Conservation (phyloP, 1,140 invertebrate species). For the Drosophila insularis region DNA sequence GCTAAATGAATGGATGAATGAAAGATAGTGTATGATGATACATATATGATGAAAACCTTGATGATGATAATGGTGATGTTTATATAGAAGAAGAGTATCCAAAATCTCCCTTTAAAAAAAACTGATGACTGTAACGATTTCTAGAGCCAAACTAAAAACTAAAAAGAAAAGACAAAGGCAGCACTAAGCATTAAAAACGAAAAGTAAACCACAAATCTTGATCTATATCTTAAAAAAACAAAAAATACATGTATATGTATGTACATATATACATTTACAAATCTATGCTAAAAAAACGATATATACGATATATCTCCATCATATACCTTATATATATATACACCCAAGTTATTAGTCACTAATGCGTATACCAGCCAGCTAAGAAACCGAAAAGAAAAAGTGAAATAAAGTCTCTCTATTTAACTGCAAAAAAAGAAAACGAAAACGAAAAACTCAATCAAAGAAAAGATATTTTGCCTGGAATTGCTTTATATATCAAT, state of each 20-base stretch:
- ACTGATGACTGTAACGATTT: conserved; percentile 28
- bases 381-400: conserved; percentile 47
- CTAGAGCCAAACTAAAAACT: not conserved
- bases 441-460: conserved; percentile 16
- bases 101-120: conserved; percentile 23
- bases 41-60: not conserved
- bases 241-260: conserved; percentile 26
- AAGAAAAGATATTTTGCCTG: conserved; percentile 34
- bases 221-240: not conserved
- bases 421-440: conserved; percentile 66
- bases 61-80: conserved; percentile 14
- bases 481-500: conserved; percentile 46
- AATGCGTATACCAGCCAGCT: conserved; percentile 39
- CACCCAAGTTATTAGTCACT: conserved; percentile 56
- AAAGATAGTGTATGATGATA: not conserved
- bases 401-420: conserved; percentile 81
- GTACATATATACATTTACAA: conserved; percentile 42
- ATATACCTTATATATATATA: conserved; percentile 51
- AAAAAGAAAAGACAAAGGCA: not conserved
- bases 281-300: conserved; percentile 38
- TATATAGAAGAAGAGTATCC: conserved; percentile 19
- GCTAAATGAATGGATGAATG: conserved; percentile 1
- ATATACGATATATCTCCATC: conserved; percentile 34
- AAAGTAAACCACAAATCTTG: not conserved
- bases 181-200: not conserved